Percentiles rank a stretch among this genome's conserved stretches.
phyloP scores from a whole-genome alignment of 2,113 vertebrate species.

The Ophiodon elongatus region DNA sequence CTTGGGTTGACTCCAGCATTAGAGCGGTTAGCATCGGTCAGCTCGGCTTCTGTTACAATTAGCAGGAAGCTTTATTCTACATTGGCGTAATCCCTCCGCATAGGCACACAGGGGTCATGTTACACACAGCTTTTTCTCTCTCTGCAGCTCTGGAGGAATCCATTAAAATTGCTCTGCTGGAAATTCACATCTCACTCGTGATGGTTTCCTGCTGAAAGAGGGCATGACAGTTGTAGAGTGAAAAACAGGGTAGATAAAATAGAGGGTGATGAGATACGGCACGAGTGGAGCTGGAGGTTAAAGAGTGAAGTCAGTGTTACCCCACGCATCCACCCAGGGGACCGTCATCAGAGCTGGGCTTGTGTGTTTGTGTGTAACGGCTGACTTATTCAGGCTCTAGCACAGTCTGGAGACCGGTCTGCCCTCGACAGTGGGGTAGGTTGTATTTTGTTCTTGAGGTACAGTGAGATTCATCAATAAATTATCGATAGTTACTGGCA shows the following conservation, averaged over 20 bases:
- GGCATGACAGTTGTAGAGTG: constrained; percentile 9
- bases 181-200: constrained; percentile 46
- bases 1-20: constrained; percentile 82
- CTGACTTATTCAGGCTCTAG: constrained; percentile 20
- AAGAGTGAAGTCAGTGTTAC: constrained; percentile 65
- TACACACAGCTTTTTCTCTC: constrained; percentile 64
- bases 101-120: constrained; percentile 72
- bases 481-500: constrained; percentile 66
- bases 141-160: constrained; percentile 49
- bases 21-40: constrained; percentile 78
- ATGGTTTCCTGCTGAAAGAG: constrained; percentile 40
- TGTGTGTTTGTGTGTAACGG: constrained; percentile 13
- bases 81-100: constrained; percentile 59
- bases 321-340: constrained; percentile 58
- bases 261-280: constrained; percentile 43
- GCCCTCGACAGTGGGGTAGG: constrained; percentile 16
- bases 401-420: constrained; percentile 29
- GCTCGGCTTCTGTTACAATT: constrained; percentile 86
- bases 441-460: constrained; percentile 47
- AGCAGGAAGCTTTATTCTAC: constrained; percentile 84
- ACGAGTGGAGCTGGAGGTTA: constrained; percentile 41
- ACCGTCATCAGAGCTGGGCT: constrained; percentile 56
- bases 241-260: background rate
- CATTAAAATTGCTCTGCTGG: constrained; percentile 58
- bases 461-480: constrained; percentile 53